Evolutionary conservation across 2,113 vertebrate genomes (phyloP).

Genomic region (Mohoua ochrocephala): DNA sequence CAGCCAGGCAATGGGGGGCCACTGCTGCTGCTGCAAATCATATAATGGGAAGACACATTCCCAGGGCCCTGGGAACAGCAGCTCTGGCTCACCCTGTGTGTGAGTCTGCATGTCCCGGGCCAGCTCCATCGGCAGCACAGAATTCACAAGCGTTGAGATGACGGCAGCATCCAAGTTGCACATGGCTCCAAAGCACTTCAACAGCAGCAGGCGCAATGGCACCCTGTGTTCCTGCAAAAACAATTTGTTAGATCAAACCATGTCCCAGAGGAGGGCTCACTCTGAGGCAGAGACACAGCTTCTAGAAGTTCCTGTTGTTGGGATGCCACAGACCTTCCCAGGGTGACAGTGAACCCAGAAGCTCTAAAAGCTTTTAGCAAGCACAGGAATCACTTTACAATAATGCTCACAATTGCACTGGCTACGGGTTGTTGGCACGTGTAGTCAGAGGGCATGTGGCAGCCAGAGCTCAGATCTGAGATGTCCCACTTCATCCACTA

Average conservation of each 20-base stretch:
- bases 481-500: background rate
- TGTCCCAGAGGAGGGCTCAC: background rate
- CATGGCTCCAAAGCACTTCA: slow-evolving; percentile 98
- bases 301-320: background rate
- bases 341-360: background rate
- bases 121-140: slow-evolving; percentile 94
- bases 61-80: background rate
- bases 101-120: slow-evolving; percentile 93
- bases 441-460: background rate
- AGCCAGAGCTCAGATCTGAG: background rate
- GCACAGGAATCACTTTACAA: background rate
- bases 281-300: background rate
- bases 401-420: background rate
- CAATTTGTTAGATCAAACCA: background rate
- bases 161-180: slow-evolving; percentile 88
- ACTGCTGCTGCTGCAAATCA: background rate
- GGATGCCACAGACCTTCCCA: background rate
- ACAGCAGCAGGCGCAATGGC: slow-evolving; percentile 84
- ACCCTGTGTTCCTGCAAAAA: slow-evolving; percentile 86
- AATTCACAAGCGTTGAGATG: slow-evolving; percentile 92
- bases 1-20: background rate
- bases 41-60: rapidly evolving
- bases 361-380: background rate
- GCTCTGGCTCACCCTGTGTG: slow-evolving; percentile 80
- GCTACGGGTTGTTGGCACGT: rapidly evolving